A percentile compares a stretch with the other conserved stretches of the same genome.
phyloP scores from a whole-genome alignment of 2,888 invertebrate genomes.

The Pollenia angustigena region DNA sequence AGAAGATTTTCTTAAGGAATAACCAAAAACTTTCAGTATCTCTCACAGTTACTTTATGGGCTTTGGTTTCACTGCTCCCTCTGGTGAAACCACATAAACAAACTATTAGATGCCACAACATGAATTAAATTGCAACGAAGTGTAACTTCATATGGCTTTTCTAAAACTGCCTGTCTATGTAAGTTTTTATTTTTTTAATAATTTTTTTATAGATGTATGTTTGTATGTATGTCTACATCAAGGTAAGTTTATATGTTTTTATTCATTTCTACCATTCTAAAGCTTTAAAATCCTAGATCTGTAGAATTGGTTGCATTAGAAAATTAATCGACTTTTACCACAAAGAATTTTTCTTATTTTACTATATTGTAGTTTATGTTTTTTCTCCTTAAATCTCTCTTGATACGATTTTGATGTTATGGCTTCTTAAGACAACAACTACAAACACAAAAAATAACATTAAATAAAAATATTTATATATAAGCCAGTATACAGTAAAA shows the following conservation, averaged over 20 bases:
- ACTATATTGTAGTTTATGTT: neutral
- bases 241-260: no score
- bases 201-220: constrained; percentile 8
- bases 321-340: constrained; percentile 70
- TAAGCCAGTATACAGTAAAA: constrained; percentile 14
- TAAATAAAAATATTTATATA: constrained; percentile 41
- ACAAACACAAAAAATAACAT: constrained; percentile 26
- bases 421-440: constrained; percentile 58
- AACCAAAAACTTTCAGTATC: constrained; percentile 47
- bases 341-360: constrained; percentile 50
- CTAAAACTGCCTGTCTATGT: constrained; percentile 5
- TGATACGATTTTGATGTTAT: constrained; percentile 65
- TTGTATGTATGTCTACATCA: neutral
- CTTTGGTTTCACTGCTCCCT: constrained; percentile 12
- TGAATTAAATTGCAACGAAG: constrained; percentile 56
- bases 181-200: neutral
- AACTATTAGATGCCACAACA: constrained; percentile 49
- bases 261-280: constrained; percentile 7
- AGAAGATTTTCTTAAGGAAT: neutral
- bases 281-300: constrained; percentile 35
- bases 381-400: constrained; percentile 63
- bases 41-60: constrained; percentile 50
- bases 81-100: constrained; percentile 27
- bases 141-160: constrained; percentile 34
- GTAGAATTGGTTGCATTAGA: constrained; percentile 58